A percentile compares a stretch with the other conserved stretches of the same genome.
Evolutionary conservation across 1,140 invertebrate genomes (phyloP).

Genomic region (Drosophila busckii): DNA sequence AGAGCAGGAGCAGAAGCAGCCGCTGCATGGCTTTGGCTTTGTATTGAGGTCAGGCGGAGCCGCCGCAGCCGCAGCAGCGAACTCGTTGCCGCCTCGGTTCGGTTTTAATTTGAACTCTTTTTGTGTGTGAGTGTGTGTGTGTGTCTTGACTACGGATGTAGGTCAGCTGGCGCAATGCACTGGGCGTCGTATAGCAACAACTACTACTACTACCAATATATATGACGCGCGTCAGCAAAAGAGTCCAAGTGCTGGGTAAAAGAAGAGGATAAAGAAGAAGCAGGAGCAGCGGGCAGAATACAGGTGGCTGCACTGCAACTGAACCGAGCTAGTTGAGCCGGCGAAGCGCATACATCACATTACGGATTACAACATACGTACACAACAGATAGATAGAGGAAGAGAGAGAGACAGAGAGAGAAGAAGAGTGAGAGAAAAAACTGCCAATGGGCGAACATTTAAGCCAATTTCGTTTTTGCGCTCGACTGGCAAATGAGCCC

Average conservation of each 20-base stretch:
- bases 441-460: slow-evolving; percentile 37
- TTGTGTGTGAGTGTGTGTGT: no score
- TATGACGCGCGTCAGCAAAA: slow-evolving; percentile 71
- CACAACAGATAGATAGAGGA: no score
- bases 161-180: slow-evolving; percentile 49
- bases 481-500: slow-evolving; percentile 35
- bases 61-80: not conserved
- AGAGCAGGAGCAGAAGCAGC: not conserved
- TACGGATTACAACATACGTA: no score
- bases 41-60: slow-evolving; percentile 54
- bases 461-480: slow-evolving; percentile 42
- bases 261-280: no score
- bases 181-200: not conserved
- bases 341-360: no score
- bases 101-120: slow-evolving; percentile 16
- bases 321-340: no score
- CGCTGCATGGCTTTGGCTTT: slow-evolving; percentile 6
- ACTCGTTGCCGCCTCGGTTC: slow-evolving; percentile 2
- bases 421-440: slow-evolving; percentile 20
- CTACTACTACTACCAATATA: slow-evolving; percentile 29
- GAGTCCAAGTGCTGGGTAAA: no score
- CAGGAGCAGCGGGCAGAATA: no score
- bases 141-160: slow-evolving; percentile 51
- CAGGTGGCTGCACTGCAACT: no score
- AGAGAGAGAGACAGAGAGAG: no score